phyloP scores from a whole-genome alignment of 2,888 invertebrate species.

The Masnerella sp. region DNA sequence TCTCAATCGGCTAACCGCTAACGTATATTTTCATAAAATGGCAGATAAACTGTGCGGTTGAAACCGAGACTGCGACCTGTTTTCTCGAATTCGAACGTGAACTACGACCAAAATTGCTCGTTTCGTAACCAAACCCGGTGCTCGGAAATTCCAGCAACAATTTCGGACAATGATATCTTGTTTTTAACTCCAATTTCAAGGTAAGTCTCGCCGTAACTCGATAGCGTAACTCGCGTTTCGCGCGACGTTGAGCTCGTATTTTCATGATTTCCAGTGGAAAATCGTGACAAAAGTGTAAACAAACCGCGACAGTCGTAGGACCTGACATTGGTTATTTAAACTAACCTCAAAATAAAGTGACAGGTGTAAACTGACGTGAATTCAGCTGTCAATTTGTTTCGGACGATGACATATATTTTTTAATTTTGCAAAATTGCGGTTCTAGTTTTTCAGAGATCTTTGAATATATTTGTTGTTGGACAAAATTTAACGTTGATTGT shows the following conservation, averaged over 20 bases:
- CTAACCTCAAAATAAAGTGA: background rate
- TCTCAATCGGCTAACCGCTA: slow-evolving; percentile 35
- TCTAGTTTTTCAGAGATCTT: background rate
- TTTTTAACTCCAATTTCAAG: slow-evolving; percentile 45
- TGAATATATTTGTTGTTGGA: too few relatives aligned
- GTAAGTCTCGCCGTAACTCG: slow-evolving; percentile 23
- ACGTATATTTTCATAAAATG: slow-evolving; percentile 51
- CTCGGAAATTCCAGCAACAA: background rate
- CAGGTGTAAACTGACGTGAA: background rate
- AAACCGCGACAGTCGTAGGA: background rate
- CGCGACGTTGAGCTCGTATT: slow-evolving; percentile 12
- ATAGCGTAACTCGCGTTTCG: slow-evolving; percentile 47
- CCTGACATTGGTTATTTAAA: background rate
- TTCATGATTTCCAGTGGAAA: slow-evolving; percentile 2
- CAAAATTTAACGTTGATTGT: background rate
- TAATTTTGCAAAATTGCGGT: background rate
- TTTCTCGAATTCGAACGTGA: slow-evolving; percentile 18
- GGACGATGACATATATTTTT: too few relatives aligned
- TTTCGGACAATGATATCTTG: slow-evolving; percentile 7
- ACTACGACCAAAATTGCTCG: slow-evolving; percentile 12
- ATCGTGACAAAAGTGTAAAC: background rate
- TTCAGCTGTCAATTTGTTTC: too few relatives aligned
- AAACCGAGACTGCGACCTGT: background rate
- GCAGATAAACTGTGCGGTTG: slow-evolving; percentile 30
- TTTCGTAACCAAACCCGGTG: background rate